Conservation (phyloP, 2,113 vertebrate genomes). For the Strix uralensis region DNA sequence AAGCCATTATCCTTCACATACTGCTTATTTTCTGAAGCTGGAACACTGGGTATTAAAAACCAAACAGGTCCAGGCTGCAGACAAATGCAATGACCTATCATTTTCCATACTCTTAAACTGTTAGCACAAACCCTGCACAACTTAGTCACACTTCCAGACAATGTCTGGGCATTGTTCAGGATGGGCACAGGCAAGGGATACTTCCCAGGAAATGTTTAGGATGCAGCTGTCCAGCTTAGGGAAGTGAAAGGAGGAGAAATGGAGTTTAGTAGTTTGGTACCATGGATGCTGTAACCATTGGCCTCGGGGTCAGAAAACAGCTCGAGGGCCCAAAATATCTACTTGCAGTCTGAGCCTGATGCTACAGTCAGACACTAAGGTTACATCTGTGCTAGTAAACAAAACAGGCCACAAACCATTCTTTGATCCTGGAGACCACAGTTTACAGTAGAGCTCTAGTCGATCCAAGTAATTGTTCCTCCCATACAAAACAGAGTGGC, state of each 20-base stretch:
- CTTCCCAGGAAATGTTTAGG: neutral
- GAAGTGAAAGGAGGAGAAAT: neutral
- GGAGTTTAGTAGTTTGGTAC: neutral
- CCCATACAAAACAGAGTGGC: neutral
- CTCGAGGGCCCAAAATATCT: neutral
- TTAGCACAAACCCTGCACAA: neutral
- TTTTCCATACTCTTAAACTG: neutral
- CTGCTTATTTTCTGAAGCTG: neutral
- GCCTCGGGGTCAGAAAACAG: neutral
- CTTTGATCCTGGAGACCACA: neutral
- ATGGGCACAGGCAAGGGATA: neutral
- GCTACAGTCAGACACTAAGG: neutral
- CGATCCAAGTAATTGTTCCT: neutral
- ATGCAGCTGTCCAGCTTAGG: neutral
- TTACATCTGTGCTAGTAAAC: neutral
- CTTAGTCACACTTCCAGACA: neutral
- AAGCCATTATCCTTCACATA: neutral
- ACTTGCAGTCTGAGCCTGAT: neutral
- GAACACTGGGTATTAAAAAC: neutral
- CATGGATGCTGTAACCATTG: neutral
- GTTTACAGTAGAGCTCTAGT: neutral
- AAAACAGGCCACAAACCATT: neutral
- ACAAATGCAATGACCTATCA: neutral
- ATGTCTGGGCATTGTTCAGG: neutral
- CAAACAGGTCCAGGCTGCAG: neutral